phyloP scores from a whole-genome alignment of 2,888 invertebrate species.

The Chrysotoxum bicinctum region DNA sequence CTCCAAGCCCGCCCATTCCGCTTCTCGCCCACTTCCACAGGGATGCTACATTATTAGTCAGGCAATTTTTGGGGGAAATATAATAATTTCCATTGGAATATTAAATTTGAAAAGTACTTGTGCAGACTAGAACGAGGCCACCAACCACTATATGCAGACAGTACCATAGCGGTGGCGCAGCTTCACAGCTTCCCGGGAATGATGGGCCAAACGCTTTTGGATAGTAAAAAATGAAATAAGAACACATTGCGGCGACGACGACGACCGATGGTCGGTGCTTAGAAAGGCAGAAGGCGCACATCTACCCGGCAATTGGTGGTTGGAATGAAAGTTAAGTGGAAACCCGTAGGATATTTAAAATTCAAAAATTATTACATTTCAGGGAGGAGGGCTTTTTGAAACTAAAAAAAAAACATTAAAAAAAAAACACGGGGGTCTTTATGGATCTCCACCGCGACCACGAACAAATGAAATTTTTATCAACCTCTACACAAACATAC shows the following conservation, averaged over 20 bases:
- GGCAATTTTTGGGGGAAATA: constrained; percentile 71
- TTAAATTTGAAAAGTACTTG: constrained; percentile 71
- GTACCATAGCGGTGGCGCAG: not conserved
- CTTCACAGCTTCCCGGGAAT: not conserved
- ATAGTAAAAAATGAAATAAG: not conserved
- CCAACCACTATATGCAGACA: not conserved
- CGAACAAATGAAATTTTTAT: constrained; percentile 70
- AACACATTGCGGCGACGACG: not conserved
- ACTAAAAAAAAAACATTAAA: constrained; percentile 2
- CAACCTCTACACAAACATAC: constrained; percentile 23
- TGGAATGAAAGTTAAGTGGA: constrained; percentile 73
- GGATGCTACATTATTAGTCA: constrained; percentile 71
- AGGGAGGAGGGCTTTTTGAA: constrained; percentile 7
- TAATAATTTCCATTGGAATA: constrained; percentile 73
- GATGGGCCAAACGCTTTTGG: not conserved
- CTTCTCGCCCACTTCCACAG: constrained; percentile 19
- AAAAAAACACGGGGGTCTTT: constrained; percentile 36
- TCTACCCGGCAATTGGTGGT: constrained; percentile 63
- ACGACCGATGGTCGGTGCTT: constrained; percentile 67
- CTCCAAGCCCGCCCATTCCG: not conserved
- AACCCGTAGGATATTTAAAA: constrained; percentile 75
- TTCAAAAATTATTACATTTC: constrained; percentile 75
- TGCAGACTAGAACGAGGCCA: constrained; percentile 52
- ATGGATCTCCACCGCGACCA: constrained; percentile 63
- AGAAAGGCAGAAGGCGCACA: constrained; percentile 42